A percentile compares a stretch with the other conserved stretches of the same genome.
Conservation (phyloP, 2,797 vertebrate genomes). For the Sebastes oblongus region DNA sequence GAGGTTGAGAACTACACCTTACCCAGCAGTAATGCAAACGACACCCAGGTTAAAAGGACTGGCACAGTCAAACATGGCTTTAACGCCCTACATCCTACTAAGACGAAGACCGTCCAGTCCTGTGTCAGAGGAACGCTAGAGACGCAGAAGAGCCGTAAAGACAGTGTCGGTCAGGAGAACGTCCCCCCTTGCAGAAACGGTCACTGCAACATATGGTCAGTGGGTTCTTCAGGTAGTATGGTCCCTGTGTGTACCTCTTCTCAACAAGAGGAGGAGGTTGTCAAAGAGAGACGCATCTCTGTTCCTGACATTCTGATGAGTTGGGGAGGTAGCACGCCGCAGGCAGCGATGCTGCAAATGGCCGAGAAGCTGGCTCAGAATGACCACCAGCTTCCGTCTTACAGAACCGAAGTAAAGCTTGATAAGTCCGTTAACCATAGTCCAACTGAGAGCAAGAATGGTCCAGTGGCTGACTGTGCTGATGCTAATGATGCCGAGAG, state of each 20-base stretch:
- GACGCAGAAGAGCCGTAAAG: background rate
- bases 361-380: background rate
- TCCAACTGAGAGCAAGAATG: background rate
- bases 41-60: background rate
- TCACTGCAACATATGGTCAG: slow-evolving; percentile 46
- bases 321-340: slow-evolving; percentile 15
- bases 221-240: slow-evolving; percentile 37
- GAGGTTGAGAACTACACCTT: background rate
- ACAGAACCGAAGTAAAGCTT: background rate
- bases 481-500: background rate
- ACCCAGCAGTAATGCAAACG: background rate
- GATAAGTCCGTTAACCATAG: background rate
- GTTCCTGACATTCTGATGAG: slow-evolving; percentile 59
- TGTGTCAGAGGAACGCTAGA: background rate
- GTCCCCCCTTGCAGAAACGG: background rate
- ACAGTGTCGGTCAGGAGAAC: background rate
- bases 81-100: background rate
- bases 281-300: slow-evolving; percentile 42
- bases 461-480: background rate
- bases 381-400: background rate
- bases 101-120: background rate
- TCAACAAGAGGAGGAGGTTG: slow-evolving; percentile 43
- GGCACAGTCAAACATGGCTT: background rate
- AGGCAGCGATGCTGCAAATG: background rate
- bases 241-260: slow-evolving; percentile 54